Conservation (phyloP, 2,888 invertebrate genomes). For the Cantharis rustica region DNA sequence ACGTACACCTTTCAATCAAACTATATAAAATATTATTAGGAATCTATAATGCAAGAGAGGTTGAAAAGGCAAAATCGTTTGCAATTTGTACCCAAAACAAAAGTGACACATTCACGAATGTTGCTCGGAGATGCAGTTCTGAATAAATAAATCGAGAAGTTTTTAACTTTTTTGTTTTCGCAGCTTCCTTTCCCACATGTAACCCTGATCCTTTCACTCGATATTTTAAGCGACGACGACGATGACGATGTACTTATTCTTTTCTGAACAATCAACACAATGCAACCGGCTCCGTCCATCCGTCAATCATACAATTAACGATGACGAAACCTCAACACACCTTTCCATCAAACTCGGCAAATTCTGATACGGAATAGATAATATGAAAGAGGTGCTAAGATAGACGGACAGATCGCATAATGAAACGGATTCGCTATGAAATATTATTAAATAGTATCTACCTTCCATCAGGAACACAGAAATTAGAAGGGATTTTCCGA, state of each 20-base stretch:
- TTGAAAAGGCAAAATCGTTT: neutral
- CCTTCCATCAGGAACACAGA: neutral
- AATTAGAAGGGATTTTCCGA: neutral
- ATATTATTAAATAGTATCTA: neutral
- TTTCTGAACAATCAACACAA: too few species aligned
- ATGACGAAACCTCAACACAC: neutral
- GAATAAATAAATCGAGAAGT: too few species aligned
- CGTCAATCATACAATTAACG: neutral
- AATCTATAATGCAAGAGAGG: neutral
- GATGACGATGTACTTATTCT: neutral
- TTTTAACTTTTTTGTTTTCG: neutral
- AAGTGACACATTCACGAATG: too few species aligned
- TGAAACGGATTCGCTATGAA: neutral
- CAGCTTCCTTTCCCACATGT: neutral
- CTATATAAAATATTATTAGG: neutral
- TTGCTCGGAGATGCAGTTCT: too few species aligned
- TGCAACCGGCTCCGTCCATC: neutral
- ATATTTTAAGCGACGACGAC: neutral
- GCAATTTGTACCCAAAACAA: too few species aligned
- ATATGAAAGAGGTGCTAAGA: neutral
- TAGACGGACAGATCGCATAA: neutral
- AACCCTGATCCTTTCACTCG: neutral
- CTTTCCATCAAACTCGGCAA: neutral
- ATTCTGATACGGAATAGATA: neutral
- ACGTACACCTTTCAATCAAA: neutral